Percentiles rank a stretch among this genome's conserved stretches.
Evolutionary conservation across 2,888 invertebrate species (phyloP).

Genomic region (Stramonita haemastoma): DNA sequence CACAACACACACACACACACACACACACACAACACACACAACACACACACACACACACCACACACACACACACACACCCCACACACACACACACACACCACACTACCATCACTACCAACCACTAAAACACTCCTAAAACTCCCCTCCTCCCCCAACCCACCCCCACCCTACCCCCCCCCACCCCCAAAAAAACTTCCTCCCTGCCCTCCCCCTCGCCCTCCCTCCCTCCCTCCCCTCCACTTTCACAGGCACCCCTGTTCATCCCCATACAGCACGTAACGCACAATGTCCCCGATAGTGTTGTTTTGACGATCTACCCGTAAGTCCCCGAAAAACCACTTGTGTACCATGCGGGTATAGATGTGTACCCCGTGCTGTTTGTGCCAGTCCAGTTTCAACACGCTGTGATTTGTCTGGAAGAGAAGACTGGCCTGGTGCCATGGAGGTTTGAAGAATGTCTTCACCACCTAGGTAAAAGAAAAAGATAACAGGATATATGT

Average conservation of each 20-base stretch:
- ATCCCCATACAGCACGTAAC: neutral
- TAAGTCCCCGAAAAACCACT: neutral
- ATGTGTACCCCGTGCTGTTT: neutral
- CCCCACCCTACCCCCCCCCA: neutral
- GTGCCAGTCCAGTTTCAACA: neutral
- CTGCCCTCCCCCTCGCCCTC: neutral
- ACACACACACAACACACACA: neutral
- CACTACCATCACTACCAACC: neutral
- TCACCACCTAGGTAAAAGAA: neutral
- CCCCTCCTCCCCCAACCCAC: neutral
- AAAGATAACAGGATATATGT: too few species aligned
- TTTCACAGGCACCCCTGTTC: neutral
- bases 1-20: slow-evolving; percentile 12
- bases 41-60: neutral
- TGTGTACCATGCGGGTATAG: neutral
- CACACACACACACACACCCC: too few species aligned
- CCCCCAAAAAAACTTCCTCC: neutral
- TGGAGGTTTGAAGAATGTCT: neutral
- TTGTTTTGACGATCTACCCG: neutral
- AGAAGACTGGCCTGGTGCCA: neutral
- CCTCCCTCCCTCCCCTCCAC: neutral
- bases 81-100: too few species aligned
- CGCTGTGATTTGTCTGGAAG: neutral
- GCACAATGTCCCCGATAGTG: neutral
- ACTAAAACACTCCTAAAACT: neutral